Evolutionary conservation across 2,888 invertebrate genomes (phyloP).

Genomic region (Erynnis tages): DNA sequence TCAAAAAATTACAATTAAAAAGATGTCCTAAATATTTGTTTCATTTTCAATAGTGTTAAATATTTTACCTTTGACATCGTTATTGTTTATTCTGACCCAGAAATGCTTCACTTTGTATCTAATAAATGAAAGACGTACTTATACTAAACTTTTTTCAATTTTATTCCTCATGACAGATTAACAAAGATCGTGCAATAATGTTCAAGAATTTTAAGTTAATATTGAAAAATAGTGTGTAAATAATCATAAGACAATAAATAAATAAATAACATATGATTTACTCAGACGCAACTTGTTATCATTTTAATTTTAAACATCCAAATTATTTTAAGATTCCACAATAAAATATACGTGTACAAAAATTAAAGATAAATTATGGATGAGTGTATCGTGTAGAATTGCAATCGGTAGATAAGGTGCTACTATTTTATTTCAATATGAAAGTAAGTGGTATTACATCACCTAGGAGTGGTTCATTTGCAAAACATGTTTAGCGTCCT

Average conservation of each 20-base stretch:
- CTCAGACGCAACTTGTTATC: conserved; percentile 21
- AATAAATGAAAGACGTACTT: conserved; percentile 11
- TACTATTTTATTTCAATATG: too few relatives aligned
- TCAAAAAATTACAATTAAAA: conserved; percentile 79
- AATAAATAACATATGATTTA: conserved; percentile 28
- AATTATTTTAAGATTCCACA: not conserved
- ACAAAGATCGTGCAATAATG: conserved; percentile 23
- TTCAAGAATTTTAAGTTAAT: conserved; percentile 22
- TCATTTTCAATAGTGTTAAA: conserved; percentile 35
- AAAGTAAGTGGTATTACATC: too few relatives aligned
- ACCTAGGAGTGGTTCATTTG: too few relatives aligned
- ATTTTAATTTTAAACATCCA: conserved; percentile 24
- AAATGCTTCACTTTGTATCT: too few relatives aligned
- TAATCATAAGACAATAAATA: conserved; percentile 29
- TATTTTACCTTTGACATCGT: not conserved
- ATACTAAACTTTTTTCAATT: conserved; percentile 19
- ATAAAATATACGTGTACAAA: too few relatives aligned
- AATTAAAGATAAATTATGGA: too few relatives aligned
- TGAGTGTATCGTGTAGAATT: too few relatives aligned
- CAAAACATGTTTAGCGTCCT: too few relatives aligned
- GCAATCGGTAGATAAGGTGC: too few relatives aligned
- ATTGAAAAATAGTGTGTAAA: conserved; percentile 25
- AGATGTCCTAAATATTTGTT: conserved; percentile 59
- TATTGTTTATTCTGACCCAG: not conserved
- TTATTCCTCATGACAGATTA: not conserved